Evolutionary conservation across 2,888 invertebrate genomes (phyloP).

Genomic region (Ochlodes sylvanus): DNA sequence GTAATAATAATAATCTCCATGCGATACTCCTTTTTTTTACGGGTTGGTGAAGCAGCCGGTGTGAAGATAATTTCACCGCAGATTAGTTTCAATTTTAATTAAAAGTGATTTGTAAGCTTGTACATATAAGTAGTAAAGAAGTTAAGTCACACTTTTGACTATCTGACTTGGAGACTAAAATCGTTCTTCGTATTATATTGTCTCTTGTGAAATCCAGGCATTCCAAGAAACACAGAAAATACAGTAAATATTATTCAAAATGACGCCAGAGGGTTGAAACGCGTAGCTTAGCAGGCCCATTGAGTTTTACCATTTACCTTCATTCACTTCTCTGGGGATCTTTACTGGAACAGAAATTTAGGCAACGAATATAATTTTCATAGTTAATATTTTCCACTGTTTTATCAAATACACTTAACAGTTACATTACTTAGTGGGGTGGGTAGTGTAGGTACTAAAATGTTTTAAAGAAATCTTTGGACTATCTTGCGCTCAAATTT

Average conservation of each 20-base stretch:
- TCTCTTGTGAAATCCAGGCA: not conserved
- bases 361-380: slow-evolving; percentile 32
- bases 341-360: slow-evolving; percentile 31
- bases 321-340: slow-evolving; percentile 22
- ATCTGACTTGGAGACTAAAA: no score
- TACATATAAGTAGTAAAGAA: no score
- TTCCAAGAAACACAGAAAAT: slow-evolving; percentile 5
- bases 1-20: no score
- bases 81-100: no score
- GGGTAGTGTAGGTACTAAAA: not conserved
- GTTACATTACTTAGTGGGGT: not conserved
- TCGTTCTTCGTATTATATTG: no score
- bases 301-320: slow-evolving; percentile 28
- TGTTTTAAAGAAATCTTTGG: not conserved
- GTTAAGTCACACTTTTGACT: no score
- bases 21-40: no score
- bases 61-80: no score
- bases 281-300: slow-evolving; percentile 27
- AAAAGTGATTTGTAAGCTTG: no score
- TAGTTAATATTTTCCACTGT: slow-evolving; percentile 26
- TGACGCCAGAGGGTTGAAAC: slow-evolving; percentile 5
- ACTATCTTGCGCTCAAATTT: not conserved
- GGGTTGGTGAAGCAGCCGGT: no score
- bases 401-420: slow-evolving; percentile 14
- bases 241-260: slow-evolving; percentile 14